These are phyloP conservation scores for Motacilla alba DNA, from an alignment of 2,113 vertebrate genomes.

Conservation along the genomic window DNA sequence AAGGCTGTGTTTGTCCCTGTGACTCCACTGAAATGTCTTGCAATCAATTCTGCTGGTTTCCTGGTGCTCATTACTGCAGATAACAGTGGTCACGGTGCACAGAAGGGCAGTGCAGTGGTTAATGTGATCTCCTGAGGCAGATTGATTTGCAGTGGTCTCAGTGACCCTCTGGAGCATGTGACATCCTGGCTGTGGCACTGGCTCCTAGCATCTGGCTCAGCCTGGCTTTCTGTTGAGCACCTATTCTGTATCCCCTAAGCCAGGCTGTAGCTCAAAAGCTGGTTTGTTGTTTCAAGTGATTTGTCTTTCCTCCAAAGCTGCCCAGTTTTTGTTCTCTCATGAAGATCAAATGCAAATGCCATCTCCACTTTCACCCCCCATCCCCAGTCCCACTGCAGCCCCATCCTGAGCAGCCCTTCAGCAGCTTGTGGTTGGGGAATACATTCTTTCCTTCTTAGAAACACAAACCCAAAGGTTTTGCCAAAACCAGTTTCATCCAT, in stretches of 20 bases:
- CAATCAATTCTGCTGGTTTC: not conserved
- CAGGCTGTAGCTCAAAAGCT: not conserved
- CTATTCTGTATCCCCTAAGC: not conserved
- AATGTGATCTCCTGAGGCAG: not conserved
- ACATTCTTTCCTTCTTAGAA: not conserved
- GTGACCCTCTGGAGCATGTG: not conserved
- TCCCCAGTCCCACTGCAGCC: not conserved
- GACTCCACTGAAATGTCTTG: not conserved
- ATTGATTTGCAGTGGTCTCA: not conserved
- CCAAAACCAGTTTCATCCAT: not conserved
- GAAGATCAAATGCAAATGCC: not conserved
- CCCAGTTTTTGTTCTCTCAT: not conserved
- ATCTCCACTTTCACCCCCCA: not conserved
- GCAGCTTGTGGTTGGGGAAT: not conserved
- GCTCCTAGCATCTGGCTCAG: not conserved
- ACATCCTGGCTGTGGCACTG: not conserved
- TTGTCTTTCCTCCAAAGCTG: not conserved
- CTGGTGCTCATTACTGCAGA: not conserved
- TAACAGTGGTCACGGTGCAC: fast-evolving
- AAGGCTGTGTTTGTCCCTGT: not conserved
- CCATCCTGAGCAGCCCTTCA: not conserved
- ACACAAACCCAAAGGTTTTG: not conserved
- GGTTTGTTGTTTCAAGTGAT: not conserved
- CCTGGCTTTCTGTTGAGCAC: not conserved
- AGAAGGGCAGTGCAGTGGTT: not conserved